phyloP scores from a whole-genome alignment of 1,140 invertebrate genomes.

The Holotrichia oblita region DNA sequence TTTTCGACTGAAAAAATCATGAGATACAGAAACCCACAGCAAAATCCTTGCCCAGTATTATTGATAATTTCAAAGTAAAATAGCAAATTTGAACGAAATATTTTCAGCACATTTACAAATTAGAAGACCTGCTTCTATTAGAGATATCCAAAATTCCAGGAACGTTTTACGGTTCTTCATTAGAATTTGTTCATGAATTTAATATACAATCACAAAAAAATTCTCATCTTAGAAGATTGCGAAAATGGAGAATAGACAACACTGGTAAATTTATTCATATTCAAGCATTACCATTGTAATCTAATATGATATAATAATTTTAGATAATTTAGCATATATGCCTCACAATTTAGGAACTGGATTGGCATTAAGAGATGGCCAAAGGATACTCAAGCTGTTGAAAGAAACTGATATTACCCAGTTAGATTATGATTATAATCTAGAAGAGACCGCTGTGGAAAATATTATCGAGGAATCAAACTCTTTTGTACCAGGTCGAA shows the following conservation, averaged over 20 bases:
- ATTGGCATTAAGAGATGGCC: conserved; percentile 51
- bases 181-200: conserved; percentile 51
- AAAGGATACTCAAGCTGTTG: conserved; percentile 49
- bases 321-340: conserved; percentile 54
- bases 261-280: neutral
- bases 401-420: conserved; percentile 44
- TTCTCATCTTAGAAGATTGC: conserved; percentile 42
- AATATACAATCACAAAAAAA: conserved; percentile 45
- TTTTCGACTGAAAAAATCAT: too few species aligned
- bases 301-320: conserved; percentile 31
- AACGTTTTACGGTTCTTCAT: conserved; percentile 55
- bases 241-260: conserved; percentile 51
- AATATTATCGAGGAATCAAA: conserved; percentile 41
- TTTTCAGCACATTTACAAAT: conserved; percentile 46
- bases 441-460: conserved; percentile 48
- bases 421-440: conserved; percentile 41
- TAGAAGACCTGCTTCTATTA: conserved; percentile 52
- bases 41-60: conserved; percentile 45
- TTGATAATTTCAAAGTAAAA: neutral
- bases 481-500: conserved; percentile 49
- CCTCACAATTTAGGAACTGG: conserved; percentile 54
- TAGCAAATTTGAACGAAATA: neutral
- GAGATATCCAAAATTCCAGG: conserved; percentile 54
- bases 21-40: too few species aligned
- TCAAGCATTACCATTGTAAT: neutral